These are phyloP conservation scores for Actinostola sp. DNA, from an alignment of 92 coral and sea anemone genomes.

Conservation along the genomic window DNA sequence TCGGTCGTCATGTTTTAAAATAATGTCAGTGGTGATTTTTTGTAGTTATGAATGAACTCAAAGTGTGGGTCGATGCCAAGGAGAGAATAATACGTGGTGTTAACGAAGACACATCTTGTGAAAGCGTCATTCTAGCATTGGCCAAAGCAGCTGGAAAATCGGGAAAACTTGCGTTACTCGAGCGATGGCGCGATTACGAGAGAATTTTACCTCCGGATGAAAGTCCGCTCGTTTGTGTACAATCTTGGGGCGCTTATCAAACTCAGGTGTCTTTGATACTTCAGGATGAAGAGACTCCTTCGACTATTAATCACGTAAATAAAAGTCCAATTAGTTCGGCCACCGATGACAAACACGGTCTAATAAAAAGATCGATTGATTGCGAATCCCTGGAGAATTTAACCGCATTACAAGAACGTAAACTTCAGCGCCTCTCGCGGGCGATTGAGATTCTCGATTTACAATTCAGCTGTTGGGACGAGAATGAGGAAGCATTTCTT, in stretches of 20 bases:
- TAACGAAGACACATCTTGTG: constrained; percentile 82
- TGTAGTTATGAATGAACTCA: constrained; percentile 61
- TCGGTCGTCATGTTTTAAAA: background rate
- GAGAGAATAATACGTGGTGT: constrained; percentile 87
- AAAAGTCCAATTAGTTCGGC: constrained; percentile 15
- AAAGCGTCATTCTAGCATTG: constrained; percentile 72
- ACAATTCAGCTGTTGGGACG: constrained; percentile 49
- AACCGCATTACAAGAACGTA: constrained; percentile 51
- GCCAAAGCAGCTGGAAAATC: constrained; percentile 85
- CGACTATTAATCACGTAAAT: background rate
- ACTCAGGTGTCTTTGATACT: constrained; percentile 69
- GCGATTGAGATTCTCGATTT: constrained; percentile 59
- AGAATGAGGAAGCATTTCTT: constrained; percentile 56
- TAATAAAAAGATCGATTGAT: constrained; percentile 45
- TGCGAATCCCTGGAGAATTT: constrained; percentile 66
- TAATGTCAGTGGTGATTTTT: background rate
- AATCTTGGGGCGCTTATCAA: constrained; percentile 70
- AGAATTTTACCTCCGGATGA: constrained; percentile 88
- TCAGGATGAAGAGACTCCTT: constrained; percentile 20
- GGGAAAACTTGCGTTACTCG: constrained; percentile 80
- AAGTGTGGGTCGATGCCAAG: constrained; percentile 84
- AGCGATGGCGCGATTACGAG: constrained; percentile 88
- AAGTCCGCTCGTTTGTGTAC: constrained; percentile 70
- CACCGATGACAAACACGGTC: constrained; percentile 38
- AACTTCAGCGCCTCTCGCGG: constrained; percentile 56